Base-by-base conservation (phyloP, 2,888 invertebrate species). In the Metellina segmentata region DNA sequence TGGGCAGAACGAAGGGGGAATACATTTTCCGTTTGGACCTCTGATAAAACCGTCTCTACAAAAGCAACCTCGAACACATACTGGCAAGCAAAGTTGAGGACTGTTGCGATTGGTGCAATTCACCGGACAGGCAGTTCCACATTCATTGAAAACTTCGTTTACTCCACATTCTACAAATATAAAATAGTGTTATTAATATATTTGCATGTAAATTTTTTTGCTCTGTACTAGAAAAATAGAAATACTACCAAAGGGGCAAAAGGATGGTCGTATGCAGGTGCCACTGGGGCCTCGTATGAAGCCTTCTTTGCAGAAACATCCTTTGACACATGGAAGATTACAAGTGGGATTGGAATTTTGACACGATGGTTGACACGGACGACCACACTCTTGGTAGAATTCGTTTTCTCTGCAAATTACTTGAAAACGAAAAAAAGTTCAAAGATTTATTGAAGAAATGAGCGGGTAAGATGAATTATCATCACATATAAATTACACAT, bases 101-200 rank as follows among this genome's bases (percentile, higher is more conserved):
- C 7, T 70, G 51, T 61, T 20, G 8, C 20, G 0, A 53, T 69
- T 75, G 4, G 78, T 48, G 34, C 90, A 90, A 19, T 79, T 90
- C 13, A 6, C 8, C n/a, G n/a, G 75, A 77, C 90, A 90, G 0
- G 86, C 51, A n/a, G 81, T 49, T 13, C 85, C 86, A 71, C 90
- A 86, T 13, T 86, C 75, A 9, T 51, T 20, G 70, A 53, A 90
- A 11, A 70, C 81, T 77, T 90, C 90, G 19, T 90, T 86, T n/a
- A 71, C 70, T 9, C n/a, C 16, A 19, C 90, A 90, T 7, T 48
- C 61, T 34, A 34, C 34, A 34, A 34, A 34, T 34, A 34, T 34
- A 34, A 34, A 34, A 34, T 19, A 8, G 19, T 0, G 19, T 74
- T 74, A 16, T 8, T 61, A 61, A 5, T 11, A 61, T 7, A 61